phyloP scores from a whole-genome alignment of 2,113 vertebrate genomes.

The Microcebus jonahi region DNA sequence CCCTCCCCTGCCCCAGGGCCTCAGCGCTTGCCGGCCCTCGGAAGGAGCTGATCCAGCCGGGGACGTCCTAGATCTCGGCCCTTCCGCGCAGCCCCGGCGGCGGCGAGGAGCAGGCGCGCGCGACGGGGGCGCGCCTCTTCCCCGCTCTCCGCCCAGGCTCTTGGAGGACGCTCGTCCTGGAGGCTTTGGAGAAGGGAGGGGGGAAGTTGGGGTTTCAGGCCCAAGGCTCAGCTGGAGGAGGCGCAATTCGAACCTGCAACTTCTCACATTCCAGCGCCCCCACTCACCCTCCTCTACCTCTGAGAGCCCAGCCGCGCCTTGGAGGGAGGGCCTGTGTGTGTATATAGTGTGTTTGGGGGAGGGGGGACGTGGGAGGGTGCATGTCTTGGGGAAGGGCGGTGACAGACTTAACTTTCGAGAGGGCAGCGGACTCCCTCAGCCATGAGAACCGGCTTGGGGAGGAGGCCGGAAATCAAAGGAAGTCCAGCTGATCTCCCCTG shows the following conservation, averaged over 20 bases:
- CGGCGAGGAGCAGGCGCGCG: neutral
- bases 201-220: constrained; percentile 23
- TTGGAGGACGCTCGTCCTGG: neutral
- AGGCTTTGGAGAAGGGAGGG: constrained; percentile 51
- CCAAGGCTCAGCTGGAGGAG: neutral
- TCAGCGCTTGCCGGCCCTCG: neutral
- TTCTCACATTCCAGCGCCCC: constrained; percentile 68
- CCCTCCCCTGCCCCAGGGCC: neutral
- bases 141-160: constrained; percentile 19
- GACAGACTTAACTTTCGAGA: constrained; percentile 55
- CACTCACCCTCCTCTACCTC: constrained; percentile 69
- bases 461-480: neutral
- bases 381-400: constrained; percentile 66
- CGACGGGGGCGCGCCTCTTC: neutral
- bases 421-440: constrained; percentile 63
- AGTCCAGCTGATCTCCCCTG: constrained; percentile 13
- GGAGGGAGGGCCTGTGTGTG: constrained; percentile 60
- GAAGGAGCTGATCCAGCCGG: neutral
- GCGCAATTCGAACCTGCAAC: constrained; percentile 3
- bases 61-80: neutral
- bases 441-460: constrained; percentile 28
- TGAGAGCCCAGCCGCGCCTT: constrained; percentile 57
- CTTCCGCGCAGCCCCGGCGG: neutral
- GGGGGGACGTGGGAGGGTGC: constrained; percentile 74
- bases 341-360: constrained; percentile 70